Percentiles rank a stretch among this genome's conserved stretches.
These are phyloP conservation scores for Drosophila orosa DNA, from an alignment of 1,140 invertebrate species.

Conservation along the genomic window DNA sequence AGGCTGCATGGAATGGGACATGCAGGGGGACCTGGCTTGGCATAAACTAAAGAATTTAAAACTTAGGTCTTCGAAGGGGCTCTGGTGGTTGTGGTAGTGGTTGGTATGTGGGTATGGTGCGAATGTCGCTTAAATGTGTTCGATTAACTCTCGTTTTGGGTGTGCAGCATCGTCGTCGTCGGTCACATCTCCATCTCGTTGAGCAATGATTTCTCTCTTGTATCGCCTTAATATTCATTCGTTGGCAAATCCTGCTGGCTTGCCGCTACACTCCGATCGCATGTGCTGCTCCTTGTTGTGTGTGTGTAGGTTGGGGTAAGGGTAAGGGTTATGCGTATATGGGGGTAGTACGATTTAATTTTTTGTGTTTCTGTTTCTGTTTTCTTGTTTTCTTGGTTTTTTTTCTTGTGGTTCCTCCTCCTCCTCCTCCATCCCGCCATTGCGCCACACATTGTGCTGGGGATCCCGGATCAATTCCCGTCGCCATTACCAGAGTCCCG, in stretches of 20 bases:
- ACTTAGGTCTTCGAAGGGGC: conserved; percentile 23
- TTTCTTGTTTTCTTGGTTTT: conserved; percentile 30
- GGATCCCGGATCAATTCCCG: conserved; percentile 22
- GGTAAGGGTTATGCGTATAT: conserved; percentile 38
- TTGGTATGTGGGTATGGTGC: conserved; percentile 16
- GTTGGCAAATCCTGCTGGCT: conserved; percentile 22
- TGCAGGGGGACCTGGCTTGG: conserved; percentile 6
- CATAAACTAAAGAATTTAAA: conserved; percentile 39
- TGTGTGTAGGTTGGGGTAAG: conserved; percentile 1
- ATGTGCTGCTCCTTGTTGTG: conserved; percentile 4
- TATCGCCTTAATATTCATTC: conserved; percentile 33
- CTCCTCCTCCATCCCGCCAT: conserved; percentile 20
- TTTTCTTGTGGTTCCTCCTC: conserved; percentile 29
- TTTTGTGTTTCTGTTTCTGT: conserved; percentile 17
- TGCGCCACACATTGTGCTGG: conserved; percentile 36
- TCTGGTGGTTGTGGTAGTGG: conserved; percentile 3
- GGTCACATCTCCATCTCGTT: conserved; percentile 19
- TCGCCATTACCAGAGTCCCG: conserved; percentile 85
- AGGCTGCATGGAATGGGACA: neutral
- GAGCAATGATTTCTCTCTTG: conserved; percentile 20
- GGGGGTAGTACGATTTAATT: conserved; percentile 34
- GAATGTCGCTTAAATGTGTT: conserved; percentile 30
- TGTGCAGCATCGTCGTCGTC: conserved; percentile 17
- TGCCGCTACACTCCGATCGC: conserved; percentile 2
- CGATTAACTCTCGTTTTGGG: conserved; percentile 39